Conservation (phyloP, 1,140 invertebrate genomes). For the Pectinophora gossypiella region DNA sequence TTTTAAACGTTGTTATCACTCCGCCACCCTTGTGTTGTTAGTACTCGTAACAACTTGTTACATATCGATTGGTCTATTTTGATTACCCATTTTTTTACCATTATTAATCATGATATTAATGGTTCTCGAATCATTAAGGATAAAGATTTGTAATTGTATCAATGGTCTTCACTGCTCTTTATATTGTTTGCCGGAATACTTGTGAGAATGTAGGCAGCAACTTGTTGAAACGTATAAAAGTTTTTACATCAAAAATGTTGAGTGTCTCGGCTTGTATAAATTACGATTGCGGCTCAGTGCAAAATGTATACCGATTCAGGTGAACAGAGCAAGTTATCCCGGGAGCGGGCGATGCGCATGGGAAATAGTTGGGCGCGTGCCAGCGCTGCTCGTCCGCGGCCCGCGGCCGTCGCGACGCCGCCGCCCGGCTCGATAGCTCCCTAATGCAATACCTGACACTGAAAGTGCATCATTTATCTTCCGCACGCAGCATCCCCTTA, state of each 20-base stretch:
- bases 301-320: constrained; percentile 55
- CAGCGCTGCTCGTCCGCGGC: constrained; percentile 26
- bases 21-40: too few relatives aligned
- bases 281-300: constrained; percentile 22
- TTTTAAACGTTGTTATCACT: too few relatives aligned
- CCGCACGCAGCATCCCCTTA: not conserved
- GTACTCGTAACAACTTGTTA: too few relatives aligned
- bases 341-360: constrained; percentile 41
- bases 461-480: constrained; percentile 27
- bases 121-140: too few relatives aligned
- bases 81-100: too few relatives aligned
- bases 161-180: too few relatives aligned
- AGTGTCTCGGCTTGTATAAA: not conserved
- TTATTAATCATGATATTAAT: too few relatives aligned
- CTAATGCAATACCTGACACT: constrained; percentile 38
- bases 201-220: not conserved
- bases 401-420: constrained; percentile 8
- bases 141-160: too few relatives aligned
- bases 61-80: too few relatives aligned
- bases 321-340: constrained; percentile 63
- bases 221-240: not conserved
- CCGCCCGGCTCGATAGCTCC: constrained; percentile 29
- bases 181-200: too few relatives aligned
- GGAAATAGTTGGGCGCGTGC: constrained; percentile 62
- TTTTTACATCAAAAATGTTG: not conserved